Conservation (phyloP, 2,113 vertebrate species). For the Ptilonorhynchus violaceus region DNA sequence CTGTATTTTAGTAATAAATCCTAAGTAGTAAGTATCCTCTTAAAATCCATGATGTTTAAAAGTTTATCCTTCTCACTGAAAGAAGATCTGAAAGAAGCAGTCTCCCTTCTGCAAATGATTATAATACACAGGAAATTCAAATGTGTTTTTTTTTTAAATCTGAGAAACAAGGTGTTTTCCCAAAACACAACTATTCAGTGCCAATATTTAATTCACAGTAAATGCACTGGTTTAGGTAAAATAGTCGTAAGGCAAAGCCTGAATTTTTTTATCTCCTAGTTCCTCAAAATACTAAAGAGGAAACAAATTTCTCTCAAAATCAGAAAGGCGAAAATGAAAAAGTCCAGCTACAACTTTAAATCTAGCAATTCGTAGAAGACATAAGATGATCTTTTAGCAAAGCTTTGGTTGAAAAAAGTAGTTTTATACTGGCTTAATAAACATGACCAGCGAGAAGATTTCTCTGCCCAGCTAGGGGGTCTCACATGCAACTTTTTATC, state of each 20-base stretch:
- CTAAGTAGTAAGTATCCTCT: neutral
- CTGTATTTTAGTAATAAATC: neutral
- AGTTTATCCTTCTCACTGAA: neutral
- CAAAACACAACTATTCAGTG: neutral
- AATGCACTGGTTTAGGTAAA: neutral
- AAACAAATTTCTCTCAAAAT: neutral
- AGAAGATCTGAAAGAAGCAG: neutral
- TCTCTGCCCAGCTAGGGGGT: neutral
- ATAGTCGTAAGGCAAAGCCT: neutral
- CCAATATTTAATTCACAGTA: neutral
- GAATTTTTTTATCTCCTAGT: neutral
- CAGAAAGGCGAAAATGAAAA: neutral
- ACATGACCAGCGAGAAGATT: neutral
- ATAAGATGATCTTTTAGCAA: neutral
- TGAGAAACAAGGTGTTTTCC: neutral
- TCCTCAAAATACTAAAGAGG: neutral
- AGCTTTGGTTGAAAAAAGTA: neutral
- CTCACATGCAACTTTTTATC: neutral
- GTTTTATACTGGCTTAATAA: neutral
- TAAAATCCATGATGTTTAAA: neutral
- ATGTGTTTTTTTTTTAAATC: neutral
- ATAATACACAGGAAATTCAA: neutral
- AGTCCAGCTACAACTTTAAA: neutral
- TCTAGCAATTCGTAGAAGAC: neutral
- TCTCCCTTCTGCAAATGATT: neutral